Evolutionary conservation across 2,797 vertebrate species (phyloP).

Genomic region (Champsocephalus esox): DNA sequence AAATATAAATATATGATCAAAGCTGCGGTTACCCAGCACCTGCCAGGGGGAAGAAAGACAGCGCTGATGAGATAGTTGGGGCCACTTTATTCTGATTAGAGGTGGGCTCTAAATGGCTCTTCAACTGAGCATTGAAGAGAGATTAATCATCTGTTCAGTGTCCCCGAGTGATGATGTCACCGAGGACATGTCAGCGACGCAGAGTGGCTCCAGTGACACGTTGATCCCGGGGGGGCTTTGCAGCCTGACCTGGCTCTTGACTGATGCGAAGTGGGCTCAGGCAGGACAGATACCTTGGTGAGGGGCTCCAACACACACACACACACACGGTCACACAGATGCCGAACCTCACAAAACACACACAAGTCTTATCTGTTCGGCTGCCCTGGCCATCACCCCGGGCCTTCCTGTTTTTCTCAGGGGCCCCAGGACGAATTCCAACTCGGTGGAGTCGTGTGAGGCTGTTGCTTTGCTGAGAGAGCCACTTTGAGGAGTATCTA

Average conservation of each 20-base stretch:
- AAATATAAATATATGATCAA: constrained; percentile 71
- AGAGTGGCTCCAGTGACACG: constrained; percentile 72
- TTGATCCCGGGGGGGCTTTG: constrained; percentile 74
- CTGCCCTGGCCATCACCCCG: constrained; percentile 66
- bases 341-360: constrained; percentile 35
- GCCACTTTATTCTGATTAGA: constrained; percentile 59
- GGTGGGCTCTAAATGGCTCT: constrained; percentile 52
- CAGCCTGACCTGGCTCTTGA: constrained; percentile 79
- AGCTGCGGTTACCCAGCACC: constrained; percentile 54
- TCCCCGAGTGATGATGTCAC: constrained; percentile 74
- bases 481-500: constrained; percentile 61
- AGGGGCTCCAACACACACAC: constrained; percentile 18
- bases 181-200: constrained; percentile 76
- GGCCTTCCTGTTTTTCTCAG: constrained; percentile 74
- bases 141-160: constrained; percentile 47
- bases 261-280: constrained; percentile 77
- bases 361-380: constrained; percentile 74
- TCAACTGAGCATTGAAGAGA: constrained; percentile 29
- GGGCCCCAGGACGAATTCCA: constrained; percentile 56
- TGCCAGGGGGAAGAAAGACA: constrained; percentile 38
- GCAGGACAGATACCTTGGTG: constrained; percentile 67
- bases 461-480: constrained; percentile 50
- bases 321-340: constrained; percentile 23
- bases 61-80: constrained; percentile 57
- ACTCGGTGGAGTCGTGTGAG: constrained; percentile 32